A percentile compares a stretch with the other conserved stretches of the same genome.
Evolutionary conservation across 2,797 vertebrate species (phyloP).

Genomic region (Rhynchonycteris naso): DNA sequence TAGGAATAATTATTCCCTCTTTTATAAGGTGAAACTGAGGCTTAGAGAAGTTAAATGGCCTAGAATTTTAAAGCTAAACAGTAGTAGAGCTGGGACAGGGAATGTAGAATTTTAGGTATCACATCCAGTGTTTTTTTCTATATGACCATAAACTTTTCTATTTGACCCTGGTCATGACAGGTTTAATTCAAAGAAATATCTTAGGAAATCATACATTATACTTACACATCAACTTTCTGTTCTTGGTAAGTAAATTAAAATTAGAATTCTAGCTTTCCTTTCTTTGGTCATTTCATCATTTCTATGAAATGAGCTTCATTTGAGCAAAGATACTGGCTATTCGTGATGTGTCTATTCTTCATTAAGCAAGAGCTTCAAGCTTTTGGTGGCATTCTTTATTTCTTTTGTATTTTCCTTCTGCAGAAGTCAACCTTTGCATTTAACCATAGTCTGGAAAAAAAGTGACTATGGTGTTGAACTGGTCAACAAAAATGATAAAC

Average conservation of each 20-base stretch:
- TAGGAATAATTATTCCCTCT: neutral
- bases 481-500: neutral
- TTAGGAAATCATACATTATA: neutral
- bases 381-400: neutral
- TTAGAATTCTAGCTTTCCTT: neutral
- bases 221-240: neutral
- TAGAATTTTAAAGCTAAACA: neutral
- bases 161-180: neutral
- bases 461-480: neutral
- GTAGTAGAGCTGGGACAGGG: neutral
- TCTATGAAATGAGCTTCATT: neutral
- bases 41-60: neutral
- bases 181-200: neutral
- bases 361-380: conserved; percentile 12
- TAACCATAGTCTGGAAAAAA: conserved; percentile 23
- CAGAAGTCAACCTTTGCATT: conserved; percentile 21
- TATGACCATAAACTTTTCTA: neutral
- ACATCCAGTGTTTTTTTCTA: neutral
- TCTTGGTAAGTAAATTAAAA: conserved; percentile 22
- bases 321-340: conserved; percentile 39
- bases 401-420: conserved; percentile 12
- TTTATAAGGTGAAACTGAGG: neutral
- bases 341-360: neutral
- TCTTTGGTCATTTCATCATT: conserved; percentile 20
- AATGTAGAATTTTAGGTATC: neutral